A percentile compares a stretch with the other conserved stretches of the same genome.
Evolutionary conservation across 2,113 vertebrate genomes (phyloP).

Genomic region (Collichthys lucidus): DNA sequence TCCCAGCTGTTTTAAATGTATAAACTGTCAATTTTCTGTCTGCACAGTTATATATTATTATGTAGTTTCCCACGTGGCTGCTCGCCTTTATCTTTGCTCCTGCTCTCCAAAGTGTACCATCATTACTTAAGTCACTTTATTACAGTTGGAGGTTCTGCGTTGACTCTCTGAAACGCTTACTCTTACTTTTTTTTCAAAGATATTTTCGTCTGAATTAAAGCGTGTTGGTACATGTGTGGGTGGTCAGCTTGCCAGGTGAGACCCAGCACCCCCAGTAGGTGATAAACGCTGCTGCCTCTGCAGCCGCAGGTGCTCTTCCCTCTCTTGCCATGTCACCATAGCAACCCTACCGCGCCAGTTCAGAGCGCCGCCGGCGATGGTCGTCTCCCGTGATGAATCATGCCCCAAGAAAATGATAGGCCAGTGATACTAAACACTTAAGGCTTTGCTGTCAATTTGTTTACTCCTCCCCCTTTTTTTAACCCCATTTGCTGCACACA

Average conservation of each 20-base stretch:
- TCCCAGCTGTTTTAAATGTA: not conserved
- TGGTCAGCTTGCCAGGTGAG: constrained; percentile 48
- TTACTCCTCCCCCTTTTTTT: not conserved
- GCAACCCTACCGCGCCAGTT: constrained; percentile 52
- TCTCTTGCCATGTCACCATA: constrained; percentile 46
- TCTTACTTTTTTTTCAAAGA: not conserved
- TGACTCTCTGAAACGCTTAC: not conserved
- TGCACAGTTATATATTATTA: not conserved
- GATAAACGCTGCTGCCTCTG: constrained; percentile 57
- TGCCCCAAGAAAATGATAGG: constrained; percentile 42
- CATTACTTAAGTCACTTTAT: not conserved
- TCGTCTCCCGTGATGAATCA: constrained; percentile 54
- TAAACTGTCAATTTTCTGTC: not conserved
- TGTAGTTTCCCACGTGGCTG: not conserved
- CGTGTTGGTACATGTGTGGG: constrained; percentile 8
- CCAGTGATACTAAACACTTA: constrained; percentile 38
- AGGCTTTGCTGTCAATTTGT: constrained; percentile 34
- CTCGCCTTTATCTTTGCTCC: not conserved
- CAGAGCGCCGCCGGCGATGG: constrained; percentile 14
- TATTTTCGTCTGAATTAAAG: not conserved
- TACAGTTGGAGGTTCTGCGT: not conserved
- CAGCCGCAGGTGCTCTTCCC: constrained; percentile 46
- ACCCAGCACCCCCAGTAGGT: constrained; percentile 53
- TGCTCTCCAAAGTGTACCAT: not conserved
- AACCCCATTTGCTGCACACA: not conserved